phyloP scores from a whole-genome alignment of 2,888 invertebrate genomes.

The Acrocyrtus sp. region DNA sequence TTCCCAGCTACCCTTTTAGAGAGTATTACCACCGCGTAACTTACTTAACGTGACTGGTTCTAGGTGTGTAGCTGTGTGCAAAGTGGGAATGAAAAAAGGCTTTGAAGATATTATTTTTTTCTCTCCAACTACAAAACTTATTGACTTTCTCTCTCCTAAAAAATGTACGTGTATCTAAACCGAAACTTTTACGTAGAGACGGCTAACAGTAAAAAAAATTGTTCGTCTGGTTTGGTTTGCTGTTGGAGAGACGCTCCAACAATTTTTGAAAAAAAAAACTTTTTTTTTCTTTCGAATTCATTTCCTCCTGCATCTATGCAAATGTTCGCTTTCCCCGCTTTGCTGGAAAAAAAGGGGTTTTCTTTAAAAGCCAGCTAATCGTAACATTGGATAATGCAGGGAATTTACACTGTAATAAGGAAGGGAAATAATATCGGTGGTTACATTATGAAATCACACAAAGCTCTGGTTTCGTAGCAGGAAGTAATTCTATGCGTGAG shows the following conservation, averaged over 20 bases:
- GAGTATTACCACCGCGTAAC: conserved; percentile 15
- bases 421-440: conserved; percentile 5
- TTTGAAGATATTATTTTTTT: conserved; percentile 33
- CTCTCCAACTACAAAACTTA: too few relatives aligned
- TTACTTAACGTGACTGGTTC: too few relatives aligned
- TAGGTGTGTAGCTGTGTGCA: too few relatives aligned
- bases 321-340: not conserved
- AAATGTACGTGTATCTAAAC: too few relatives aligned
- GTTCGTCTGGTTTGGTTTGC: too few relatives aligned
- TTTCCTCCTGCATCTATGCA: not conserved
- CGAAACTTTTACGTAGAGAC: too few relatives aligned
- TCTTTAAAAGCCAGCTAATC: conserved; percentile 9
- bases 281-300: not conserved
- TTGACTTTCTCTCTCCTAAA: too few relatives aligned
- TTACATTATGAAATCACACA: conserved; percentile 9
- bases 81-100: conserved; percentile 27
- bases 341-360: not conserved
- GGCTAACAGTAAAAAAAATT: too few relatives aligned
- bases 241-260: too few relatives aligned
- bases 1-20: too few relatives aligned
- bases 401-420: not conserved
- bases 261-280: not conserved
- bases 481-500: conserved; percentile 39
- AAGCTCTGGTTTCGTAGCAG: conserved; percentile 1
- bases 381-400: too few relatives aligned